Percentiles rank a stretch among this genome's conserved stretches.
These are phyloP conservation scores for Lepilemur septentrionalis DNA, from an alignment of 2,797 vertebrate species.

Conservation along the genomic window DNA sequence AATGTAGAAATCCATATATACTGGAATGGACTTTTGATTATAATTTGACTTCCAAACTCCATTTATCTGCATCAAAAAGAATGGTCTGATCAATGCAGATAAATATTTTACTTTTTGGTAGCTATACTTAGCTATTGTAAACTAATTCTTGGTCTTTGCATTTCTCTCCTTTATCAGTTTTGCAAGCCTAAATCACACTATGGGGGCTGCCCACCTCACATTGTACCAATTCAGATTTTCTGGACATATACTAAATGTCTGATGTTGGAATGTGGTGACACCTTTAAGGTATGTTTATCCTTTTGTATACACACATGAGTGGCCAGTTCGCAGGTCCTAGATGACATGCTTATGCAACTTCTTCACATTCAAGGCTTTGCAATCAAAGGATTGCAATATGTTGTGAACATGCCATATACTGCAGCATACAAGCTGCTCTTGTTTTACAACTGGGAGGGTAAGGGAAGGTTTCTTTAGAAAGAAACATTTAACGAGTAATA, in stretches of 20 bases:
- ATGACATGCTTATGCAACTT: fast-evolving
- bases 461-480: neutral
- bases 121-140: neutral
- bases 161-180: neutral
- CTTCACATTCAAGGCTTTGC: neutral
- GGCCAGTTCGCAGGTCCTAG: neutral
- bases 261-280: neutral
- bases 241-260: neutral
- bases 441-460: neutral
- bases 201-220: neutral
- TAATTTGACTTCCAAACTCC: neutral
- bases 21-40: neutral
- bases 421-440: neutral
- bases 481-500: neutral
- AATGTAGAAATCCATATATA: neutral
- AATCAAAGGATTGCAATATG: neutral
- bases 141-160: neutral
- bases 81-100: neutral
- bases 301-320: neutral
- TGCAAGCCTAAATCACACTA: neutral
- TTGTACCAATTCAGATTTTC: neutral
- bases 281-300: neutral
- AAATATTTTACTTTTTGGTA: neutral
- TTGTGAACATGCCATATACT: neutral
- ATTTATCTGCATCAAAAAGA: neutral